Evolutionary conservation across 1,140 invertebrate genomes (phyloP).

Genomic region (Choristoneura fumiferana): DNA sequence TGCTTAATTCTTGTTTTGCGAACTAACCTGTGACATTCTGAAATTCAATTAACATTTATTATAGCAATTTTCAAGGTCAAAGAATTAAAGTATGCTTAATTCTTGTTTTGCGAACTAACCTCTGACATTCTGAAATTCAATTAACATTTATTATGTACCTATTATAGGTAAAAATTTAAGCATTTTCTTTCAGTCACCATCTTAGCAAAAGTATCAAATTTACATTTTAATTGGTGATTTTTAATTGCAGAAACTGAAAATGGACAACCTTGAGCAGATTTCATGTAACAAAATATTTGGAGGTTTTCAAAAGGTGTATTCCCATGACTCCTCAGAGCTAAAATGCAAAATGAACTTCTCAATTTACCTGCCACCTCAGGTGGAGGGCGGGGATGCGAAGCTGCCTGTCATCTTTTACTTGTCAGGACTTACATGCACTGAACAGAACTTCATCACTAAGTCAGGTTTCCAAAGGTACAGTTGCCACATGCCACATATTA

Average conservation of each 20-base stretch:
- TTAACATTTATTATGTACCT: no score
- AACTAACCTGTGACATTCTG: no score
- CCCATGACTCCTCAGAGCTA: conserved; percentile 88
- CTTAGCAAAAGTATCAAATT: no score
- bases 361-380: conserved; percentile 90
- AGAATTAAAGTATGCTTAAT: no score
- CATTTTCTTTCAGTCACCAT: no score
- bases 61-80: no score
- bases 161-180: no score
- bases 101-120: no score
- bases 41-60: no score
- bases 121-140: no score
- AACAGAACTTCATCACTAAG: conserved; percentile 98
- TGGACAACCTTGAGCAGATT: conserved; percentile 79
- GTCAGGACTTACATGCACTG: conserved; percentile 96
- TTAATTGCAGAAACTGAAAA: conserved; percentile 43
- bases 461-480: conserved; percentile 93
- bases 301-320: conserved; percentile 91
- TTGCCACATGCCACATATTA: conserved; percentile 1
- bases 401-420: conserved; percentile 95
- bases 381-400: conserved; percentile 81
- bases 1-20: no score
- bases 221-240: background rate
- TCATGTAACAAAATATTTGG: conserved; percentile 88
- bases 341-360: conserved; percentile 97